These are phyloP conservation scores for Augochlora pura DNA, from an alignment of 1,140 invertebrate genomes.

Conservation along the genomic window DNA sequence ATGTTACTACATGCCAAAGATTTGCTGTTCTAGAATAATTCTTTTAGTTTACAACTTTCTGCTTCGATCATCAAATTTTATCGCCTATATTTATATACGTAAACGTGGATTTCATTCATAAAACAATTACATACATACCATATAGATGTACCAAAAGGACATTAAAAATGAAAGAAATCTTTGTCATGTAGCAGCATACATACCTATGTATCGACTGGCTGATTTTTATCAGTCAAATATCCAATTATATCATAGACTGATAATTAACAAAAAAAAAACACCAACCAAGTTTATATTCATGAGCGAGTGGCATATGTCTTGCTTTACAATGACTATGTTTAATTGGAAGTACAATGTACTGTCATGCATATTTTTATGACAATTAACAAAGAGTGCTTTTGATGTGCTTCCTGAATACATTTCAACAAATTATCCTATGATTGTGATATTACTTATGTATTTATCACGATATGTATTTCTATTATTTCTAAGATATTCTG, in stretches of 20 bases:
- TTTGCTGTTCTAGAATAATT: conserved; percentile 33
- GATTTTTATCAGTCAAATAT: conserved; percentile 63
- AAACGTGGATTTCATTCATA: conserved; percentile 18
- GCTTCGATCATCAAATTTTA: conserved; percentile 15
- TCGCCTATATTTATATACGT: conserved; percentile 36
- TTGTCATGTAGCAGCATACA: conserved; percentile 61
- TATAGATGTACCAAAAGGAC: background rate
- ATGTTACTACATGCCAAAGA: conserved; percentile 63
- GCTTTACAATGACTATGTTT: conserved; percentile 32
- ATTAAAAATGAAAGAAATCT: conserved; percentile 45
- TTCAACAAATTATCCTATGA: conserved; percentile 20
- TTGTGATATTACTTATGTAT: background rate
- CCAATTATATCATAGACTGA: conserved; percentile 75
- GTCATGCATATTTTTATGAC: conserved; percentile 22
- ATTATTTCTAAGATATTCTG: background rate
- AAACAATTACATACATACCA: conserved; percentile 14
- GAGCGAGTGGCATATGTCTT: conserved; percentile 63
- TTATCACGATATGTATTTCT: background rate
- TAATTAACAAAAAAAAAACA: conserved; percentile 67
- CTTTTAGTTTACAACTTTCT: conserved; percentile 6
- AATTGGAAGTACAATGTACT: conserved; percentile 33
- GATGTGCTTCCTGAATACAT: conserved; percentile 38
- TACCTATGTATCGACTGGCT: conserved; percentile 65
- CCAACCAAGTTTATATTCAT: conserved; percentile 59
- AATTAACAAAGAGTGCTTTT: conserved; percentile 36